Conservation (phyloP, 2,888 invertebrate species). For the Tetanocera ferruginea region DNA sequence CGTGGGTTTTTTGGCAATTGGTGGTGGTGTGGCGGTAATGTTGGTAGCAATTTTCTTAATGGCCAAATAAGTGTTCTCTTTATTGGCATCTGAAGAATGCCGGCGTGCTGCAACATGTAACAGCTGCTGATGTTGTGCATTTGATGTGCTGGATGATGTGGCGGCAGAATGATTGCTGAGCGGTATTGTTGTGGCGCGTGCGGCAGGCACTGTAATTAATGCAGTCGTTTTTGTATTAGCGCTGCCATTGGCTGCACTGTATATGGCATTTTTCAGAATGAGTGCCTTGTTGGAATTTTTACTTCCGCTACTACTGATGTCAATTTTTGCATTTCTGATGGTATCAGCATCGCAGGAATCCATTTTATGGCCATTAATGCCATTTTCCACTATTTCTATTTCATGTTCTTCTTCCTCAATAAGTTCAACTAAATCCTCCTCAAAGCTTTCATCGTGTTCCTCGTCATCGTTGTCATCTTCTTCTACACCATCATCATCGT, state of each 20-base stretch:
- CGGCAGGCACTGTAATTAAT: constrained; percentile 32
- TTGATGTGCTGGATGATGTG: constrained; percentile 40
- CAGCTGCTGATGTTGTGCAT: constrained; percentile 47
- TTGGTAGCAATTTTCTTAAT: constrained; percentile 58
- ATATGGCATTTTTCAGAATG: constrained; percentile 29
- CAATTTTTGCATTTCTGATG: constrained; percentile 45
- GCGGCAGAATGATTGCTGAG: constrained; percentile 55
- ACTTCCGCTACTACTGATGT: constrained; percentile 43
- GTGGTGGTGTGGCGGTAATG: constrained; percentile 38
- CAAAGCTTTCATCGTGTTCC: constrained; percentile 34
- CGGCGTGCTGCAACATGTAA: constrained; percentile 55
- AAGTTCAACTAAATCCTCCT: constrained; percentile 23
- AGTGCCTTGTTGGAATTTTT: constrained; percentile 44
- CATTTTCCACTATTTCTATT: constrained; percentile 31
- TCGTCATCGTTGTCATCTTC: constrained; percentile 40
- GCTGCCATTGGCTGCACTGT: constrained; percentile 32
- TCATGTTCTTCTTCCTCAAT: constrained; percentile 36
- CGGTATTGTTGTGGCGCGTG: constrained; percentile 45
- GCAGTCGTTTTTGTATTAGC: constrained; percentile 49
- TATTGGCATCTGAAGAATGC: constrained; percentile 64
- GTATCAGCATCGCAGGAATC: constrained; percentile 43
- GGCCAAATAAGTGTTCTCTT: constrained; percentile 66
- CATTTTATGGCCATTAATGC: constrained; percentile 51
- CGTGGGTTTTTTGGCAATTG: constrained; percentile 47
- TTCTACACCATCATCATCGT: constrained; percentile 45